These are phyloP conservation scores for Apocheima hispidaria DNA, from an alignment of 2,888 invertebrate genomes.

Conservation along the genomic window DNA sequence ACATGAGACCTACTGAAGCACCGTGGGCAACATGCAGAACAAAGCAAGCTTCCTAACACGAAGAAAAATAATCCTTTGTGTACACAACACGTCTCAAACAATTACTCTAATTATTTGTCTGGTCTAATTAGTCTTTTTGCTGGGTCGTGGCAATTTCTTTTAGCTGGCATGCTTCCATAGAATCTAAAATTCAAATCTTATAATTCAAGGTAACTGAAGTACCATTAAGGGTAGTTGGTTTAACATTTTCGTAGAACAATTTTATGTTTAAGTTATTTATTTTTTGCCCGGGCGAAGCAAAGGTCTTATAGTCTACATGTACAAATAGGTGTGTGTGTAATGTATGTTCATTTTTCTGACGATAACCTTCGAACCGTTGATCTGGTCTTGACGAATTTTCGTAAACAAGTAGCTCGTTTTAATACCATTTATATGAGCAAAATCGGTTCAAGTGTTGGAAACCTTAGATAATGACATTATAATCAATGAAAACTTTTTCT, in stretches of 20 bases:
- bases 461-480: too few relatives aligned
- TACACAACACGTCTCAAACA: constrained; percentile 50
- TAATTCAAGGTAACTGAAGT: constrained; percentile 18
- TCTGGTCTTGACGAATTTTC: too few relatives aligned
- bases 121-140: constrained; percentile 52
- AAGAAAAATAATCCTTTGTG: constrained; percentile 50
- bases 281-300: too few relatives aligned
- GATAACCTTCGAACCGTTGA: too few relatives aligned
- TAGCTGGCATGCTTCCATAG: constrained; percentile 44
- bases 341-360: too few relatives aligned
- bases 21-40: constrained; percentile 29
- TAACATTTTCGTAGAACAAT: not conserved
- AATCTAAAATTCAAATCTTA: constrained; percentile 29
- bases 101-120: constrained; percentile 57
- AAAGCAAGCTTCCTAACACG: constrained; percentile 42
- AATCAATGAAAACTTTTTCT: too few relatives aligned
- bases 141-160: constrained; percentile 47
- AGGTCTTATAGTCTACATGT: too few relatives aligned
- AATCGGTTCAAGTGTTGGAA: too few relatives aligned
- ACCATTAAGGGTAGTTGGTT: constrained; percentile 10
- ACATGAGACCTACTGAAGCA: constrained; percentile 15
- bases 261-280: not conserved
- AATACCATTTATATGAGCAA: too few relatives aligned
- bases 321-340: too few relatives aligned
- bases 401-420: too few relatives aligned